Evolutionary conservation across 2,113 vertebrate genomes (phyloP).

Genomic region (Todiramphus chloris): DNA sequence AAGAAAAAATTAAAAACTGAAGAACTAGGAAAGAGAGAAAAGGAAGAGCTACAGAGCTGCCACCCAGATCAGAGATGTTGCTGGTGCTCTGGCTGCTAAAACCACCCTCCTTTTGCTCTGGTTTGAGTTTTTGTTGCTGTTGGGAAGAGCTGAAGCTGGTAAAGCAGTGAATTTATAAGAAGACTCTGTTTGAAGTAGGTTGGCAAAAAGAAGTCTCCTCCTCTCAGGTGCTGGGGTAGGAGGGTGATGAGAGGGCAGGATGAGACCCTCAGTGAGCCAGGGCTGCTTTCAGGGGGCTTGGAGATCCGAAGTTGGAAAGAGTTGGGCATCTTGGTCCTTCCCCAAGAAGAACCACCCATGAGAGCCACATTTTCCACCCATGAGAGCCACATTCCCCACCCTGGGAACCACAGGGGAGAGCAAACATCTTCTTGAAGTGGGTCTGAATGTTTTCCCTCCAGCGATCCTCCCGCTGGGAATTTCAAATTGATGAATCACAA

Average conservation of each 20-base stretch:
- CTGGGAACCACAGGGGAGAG: neutral
- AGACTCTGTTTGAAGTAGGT: neutral
- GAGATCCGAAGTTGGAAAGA: neutral
- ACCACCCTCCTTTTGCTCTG: neutral
- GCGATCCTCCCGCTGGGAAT: neutral
- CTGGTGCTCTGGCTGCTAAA: neutral
- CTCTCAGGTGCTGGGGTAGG: neutral
- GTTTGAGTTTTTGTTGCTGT: neutral
- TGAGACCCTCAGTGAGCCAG: neutral
- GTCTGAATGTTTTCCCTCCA: neutral
- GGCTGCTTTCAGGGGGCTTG: neutral
- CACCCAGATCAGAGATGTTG: neutral
- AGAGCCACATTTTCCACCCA: neutral
- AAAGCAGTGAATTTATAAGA: neutral
- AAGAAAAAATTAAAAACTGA: neutral
- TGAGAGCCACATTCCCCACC: neutral
- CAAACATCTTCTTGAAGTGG: neutral
- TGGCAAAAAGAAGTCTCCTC: neutral
- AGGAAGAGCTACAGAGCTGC: neutral
- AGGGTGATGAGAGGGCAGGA: neutral
- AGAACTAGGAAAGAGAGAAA: neutral
- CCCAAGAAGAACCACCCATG: neutral
- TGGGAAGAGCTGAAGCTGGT: neutral
- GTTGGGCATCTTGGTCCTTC: neutral
- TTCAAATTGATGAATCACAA: neutral